Percentiles rank a stretch among this genome's conserved stretches.
Conservation (phyloP, 1,140 invertebrate genomes). For the Brevipalpus yothersi region DNA sequence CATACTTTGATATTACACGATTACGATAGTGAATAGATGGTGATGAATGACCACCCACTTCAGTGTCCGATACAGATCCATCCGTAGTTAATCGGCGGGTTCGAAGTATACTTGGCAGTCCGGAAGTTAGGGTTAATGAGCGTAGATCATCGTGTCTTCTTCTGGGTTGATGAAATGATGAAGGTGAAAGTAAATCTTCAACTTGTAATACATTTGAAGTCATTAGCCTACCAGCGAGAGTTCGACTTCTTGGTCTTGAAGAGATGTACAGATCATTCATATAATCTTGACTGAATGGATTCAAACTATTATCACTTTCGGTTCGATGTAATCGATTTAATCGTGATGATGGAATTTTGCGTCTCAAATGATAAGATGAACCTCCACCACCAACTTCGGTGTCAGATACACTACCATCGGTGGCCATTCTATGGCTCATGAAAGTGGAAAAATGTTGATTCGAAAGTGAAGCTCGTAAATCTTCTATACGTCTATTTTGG, state of each 20-base stretch:
- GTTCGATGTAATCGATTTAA: no score
- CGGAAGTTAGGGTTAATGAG: background rate
- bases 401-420: slow-evolving; percentile 71
- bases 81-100: slow-evolving; percentile 21
- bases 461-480: background rate
- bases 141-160: background rate
- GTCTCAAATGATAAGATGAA: slow-evolving; percentile 25
- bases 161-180: no score
- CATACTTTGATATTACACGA: background rate
- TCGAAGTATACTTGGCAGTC: slow-evolving; percentile 6
- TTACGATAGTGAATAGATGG: background rate
- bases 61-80: slow-evolving; percentile 80
- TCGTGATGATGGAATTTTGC: background rate
- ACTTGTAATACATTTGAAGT: background rate
- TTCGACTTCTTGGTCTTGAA: slow-evolving; percentile 9
- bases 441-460: slow-evolving; percentile 1
- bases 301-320: background rate
- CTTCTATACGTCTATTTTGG: background rate
- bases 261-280: background rate
- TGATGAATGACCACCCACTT: slow-evolving; percentile 30
- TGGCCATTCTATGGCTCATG: slow-evolving; percentile 9
- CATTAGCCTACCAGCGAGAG: background rate
- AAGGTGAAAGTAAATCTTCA: no score
- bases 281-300: background rate
- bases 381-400: slow-evolving; percentile 50